These are phyloP conservation scores for Glaucomys volans DNA, from an alignment of 2,113 vertebrate species.

Conservation along the genomic window DNA sequence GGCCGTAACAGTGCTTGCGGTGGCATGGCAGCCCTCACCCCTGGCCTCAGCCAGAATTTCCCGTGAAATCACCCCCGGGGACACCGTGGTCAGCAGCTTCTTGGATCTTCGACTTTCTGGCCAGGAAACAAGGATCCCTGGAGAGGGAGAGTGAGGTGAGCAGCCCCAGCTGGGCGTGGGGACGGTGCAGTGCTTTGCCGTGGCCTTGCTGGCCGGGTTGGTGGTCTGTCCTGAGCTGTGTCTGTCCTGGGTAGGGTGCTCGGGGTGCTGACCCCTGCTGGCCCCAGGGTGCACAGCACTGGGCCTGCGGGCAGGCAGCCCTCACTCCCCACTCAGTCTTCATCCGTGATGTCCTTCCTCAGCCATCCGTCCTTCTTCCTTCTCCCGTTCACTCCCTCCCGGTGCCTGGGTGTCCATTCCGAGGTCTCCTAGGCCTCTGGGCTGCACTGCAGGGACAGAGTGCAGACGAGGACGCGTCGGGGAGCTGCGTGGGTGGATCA, in stretches of 20 bases:
- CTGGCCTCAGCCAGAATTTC: not conserved
- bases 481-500: no score
- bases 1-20: accelerated
- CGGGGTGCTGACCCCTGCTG: no score
- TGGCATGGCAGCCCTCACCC: accelerated
- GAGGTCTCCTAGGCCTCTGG: not conserved
- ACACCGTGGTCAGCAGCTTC: not conserved
- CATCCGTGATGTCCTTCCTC: not conserved
- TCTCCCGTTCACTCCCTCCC: accelerated
- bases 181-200: accelerated
- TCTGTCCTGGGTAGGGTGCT: no score
- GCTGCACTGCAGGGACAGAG: not conserved
- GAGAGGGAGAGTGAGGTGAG: no score
- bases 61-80: not conserved
- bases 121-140: not conserved
- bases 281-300: not conserved
- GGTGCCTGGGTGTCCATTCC: accelerated
- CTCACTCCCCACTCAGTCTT: no score
- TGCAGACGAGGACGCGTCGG: accelerated
- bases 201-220: no score
- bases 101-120: not conserved
- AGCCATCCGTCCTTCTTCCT: no score
- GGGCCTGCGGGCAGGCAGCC: no score
- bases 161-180: not conserved
- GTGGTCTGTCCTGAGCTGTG: not conserved